A percentile compares a stretch with the other conserved stretches of the same genome.
Evolutionary conservation across 2,113 vertebrate genomes (phyloP).

Genomic region (Galeopterus variegatus): DNA sequence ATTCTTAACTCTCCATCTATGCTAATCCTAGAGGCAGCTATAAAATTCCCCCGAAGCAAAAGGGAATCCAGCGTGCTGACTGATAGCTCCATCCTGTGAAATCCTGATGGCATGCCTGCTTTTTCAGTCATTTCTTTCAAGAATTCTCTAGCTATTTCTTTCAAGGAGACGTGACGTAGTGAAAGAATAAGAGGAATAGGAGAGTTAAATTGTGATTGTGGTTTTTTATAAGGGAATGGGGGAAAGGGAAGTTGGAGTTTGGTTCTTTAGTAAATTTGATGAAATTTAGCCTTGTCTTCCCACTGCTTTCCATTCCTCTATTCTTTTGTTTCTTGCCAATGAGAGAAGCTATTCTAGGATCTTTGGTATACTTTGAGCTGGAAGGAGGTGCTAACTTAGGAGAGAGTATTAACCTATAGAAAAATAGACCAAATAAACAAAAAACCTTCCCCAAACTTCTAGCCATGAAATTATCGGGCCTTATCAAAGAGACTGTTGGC

Average conservation of each 20-base stretch:
- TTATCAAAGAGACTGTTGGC: constrained; percentile 29
- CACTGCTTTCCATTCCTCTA: background rate
- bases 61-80: background rate
- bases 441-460: background rate
- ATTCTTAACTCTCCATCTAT: constrained; percentile 5
- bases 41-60: constrained; percentile 9
- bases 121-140: background rate
- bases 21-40: constrained; percentile 14
- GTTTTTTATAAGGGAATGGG: background rate
- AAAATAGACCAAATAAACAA: background rate
- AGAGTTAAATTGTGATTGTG: background rate
- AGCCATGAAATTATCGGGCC: background rate
- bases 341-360: constrained; percentile 24
- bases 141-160: background rate
- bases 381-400: constrained; percentile 51
- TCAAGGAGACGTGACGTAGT: background rate
- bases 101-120: background rate
- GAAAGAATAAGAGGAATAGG: constrained; percentile 28
- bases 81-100: background rate
- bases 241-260: background rate
- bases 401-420: constrained; percentile 46
- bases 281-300: constrained; percentile 30
- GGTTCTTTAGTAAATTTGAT: constrained; percentile 22
- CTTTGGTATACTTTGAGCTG: background rate
- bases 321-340: constrained; percentile 14